Conservation (phyloP, 1,140 invertebrate species). For the Pseudomyrmex concolor region DNA sequence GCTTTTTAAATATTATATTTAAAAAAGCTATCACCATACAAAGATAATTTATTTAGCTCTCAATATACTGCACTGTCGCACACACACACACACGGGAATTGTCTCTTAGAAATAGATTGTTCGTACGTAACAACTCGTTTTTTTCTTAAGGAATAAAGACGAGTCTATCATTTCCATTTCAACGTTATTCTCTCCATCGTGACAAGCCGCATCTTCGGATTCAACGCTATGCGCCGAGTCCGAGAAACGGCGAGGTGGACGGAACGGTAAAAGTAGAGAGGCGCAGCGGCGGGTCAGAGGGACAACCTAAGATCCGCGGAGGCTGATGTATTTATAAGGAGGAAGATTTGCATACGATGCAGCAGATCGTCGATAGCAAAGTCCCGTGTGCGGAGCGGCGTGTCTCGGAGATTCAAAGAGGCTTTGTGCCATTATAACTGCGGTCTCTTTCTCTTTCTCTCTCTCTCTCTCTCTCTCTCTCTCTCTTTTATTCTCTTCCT, state of each 20-base stretch:
- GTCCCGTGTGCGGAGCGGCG: conserved; percentile 74
- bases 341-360: conserved; percentile 85
- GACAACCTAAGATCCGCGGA: conserved; percentile 81
- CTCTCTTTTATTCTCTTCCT: conserved; percentile 44
- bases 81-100: background rate
- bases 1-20: background rate
- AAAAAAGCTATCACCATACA: background rate
- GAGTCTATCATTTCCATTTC: background rate
- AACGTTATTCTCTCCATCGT: conserved; percentile 2
- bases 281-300: conserved; percentile 46
- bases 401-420: conserved; percentile 83
- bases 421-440: conserved; percentile 85
- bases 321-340: conserved; percentile 86
- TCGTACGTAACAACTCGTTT: background rate
- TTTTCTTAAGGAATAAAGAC: background rate
- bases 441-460: conserved; percentile 63
- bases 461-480: conserved; percentile 37
- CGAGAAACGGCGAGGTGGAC: background rate
- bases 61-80: background rate
- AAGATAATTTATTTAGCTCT: conserved; percentile 8
- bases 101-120: background rate
- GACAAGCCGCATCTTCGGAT: background rate
- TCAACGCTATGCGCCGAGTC: background rate
- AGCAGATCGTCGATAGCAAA: conserved; percentile 84
- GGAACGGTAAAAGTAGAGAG: conserved; percentile 39